phyloP scores from a whole-genome alignment of 2,113 vertebrate species.

The Bostrychus sinensis region DNA sequence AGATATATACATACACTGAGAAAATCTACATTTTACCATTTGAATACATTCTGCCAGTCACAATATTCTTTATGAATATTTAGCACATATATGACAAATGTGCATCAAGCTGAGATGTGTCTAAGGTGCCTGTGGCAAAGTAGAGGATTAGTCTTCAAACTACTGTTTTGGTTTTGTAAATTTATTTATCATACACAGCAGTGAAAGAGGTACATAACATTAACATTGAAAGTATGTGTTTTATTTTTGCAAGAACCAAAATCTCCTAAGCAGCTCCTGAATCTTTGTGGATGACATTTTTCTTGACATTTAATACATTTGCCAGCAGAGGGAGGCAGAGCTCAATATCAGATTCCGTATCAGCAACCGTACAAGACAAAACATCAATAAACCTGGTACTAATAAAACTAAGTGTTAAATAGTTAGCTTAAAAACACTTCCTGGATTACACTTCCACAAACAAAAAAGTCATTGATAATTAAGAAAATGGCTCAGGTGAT shows the following conservation, averaged over 20 bases:
- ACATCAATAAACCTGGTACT: too few relatives aligned
- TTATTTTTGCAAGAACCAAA: not conserved
- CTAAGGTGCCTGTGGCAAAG: not conserved
- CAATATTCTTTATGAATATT: not conserved
- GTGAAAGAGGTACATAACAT: not conserved
- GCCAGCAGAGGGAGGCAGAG: slow-evolving; percentile 69
- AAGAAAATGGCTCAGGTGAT: too few relatives aligned
- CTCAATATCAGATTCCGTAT: not conserved
- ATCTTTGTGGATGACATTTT: not conserved
- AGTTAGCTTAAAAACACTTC: too few relatives aligned
- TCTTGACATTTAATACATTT: not conserved
- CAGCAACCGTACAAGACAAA: not conserved
- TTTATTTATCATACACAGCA: not conserved
- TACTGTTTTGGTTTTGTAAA: not conserved
- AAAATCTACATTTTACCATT: too few relatives aligned
- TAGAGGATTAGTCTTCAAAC: not conserved
- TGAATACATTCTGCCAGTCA: not conserved
- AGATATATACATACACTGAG: too few relatives aligned
- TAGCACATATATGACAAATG: not conserved
- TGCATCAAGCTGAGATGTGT: not conserved
- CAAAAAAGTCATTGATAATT: too few relatives aligned
- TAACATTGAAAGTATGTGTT: too few relatives aligned
- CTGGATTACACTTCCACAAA: too few relatives aligned
- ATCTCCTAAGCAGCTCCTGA: not conserved
- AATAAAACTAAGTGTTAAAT: too few relatives aligned